These are phyloP conservation scores for Sebastes dallii DNA, from an alignment of 2,797 vertebrate genomes.

Conservation along the genomic window DNA sequence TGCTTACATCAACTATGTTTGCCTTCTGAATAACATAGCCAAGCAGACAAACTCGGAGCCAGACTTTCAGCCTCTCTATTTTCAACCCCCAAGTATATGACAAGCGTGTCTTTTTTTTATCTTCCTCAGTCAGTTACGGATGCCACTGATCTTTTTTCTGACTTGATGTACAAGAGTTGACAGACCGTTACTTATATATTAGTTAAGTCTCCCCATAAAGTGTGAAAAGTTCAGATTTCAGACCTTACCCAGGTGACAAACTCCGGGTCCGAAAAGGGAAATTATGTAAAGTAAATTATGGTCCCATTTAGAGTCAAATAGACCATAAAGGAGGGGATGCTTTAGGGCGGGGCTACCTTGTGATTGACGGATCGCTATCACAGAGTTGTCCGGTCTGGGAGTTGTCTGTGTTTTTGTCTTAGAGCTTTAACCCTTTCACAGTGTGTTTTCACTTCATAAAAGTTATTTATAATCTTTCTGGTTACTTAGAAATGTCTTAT, in stretches of 20 bases:
- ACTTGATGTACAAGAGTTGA: not conserved
- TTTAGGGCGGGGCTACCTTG: too few relatives aligned
- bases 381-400: too few relatives aligned
- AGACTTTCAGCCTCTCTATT: constrained; percentile 1
- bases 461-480: too few relatives aligned
- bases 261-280: too few relatives aligned
- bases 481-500: too few relatives aligned
- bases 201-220: not conserved
- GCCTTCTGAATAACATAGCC: constrained; percentile 23
- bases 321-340: too few relatives aligned
- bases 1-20: constrained; percentile 60
- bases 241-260: not conserved
- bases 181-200: not conserved
- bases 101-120: not conserved
- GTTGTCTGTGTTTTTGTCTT: too few relatives aligned
- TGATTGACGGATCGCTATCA: too few relatives aligned
- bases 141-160: not conserved
- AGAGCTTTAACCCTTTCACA: too few relatives aligned
- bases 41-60: constrained; percentile 19
- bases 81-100: not conserved
- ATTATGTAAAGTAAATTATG: too few relatives aligned
- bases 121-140: not conserved
- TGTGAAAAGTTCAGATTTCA: not conserved
- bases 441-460: too few relatives aligned
- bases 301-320: too few relatives aligned